Percentiles rank a stretch among this genome's conserved stretches.
These are phyloP conservation scores for Nasua narica DNA, from an alignment of 2,797 vertebrate species.

Conservation along the genomic window DNA sequence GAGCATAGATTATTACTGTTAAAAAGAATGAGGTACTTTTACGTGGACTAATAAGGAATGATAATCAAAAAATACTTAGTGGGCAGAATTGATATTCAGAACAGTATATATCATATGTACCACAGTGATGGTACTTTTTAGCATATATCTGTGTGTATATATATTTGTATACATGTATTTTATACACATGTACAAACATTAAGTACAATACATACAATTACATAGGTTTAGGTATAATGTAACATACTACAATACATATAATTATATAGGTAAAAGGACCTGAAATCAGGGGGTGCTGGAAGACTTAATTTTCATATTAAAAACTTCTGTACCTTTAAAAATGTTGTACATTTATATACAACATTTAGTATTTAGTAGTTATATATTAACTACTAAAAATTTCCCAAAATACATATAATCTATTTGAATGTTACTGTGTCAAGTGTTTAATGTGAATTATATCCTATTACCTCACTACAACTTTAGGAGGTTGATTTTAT, in stretches of 20 bases:
- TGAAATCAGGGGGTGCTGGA: neutral
- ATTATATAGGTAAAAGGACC: neutral
- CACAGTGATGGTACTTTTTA: neutral
- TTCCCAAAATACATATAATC: neutral
- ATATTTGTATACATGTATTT: neutral
- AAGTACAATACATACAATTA: neutral
- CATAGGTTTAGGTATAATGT: neutral
- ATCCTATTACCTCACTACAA: neutral
- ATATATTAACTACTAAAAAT: neutral
- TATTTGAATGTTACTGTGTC: neutral
- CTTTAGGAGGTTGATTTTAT: neutral
- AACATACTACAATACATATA: neutral
- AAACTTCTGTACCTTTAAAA: neutral
- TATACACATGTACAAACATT: neutral
- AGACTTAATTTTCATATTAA: neutral
- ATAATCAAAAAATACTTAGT: conserved; percentile 2
- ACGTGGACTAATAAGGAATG: neutral
- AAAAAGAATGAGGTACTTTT: neutral
- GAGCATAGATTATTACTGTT: neutral
- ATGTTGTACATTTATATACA: neutral
- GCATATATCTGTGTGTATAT: neutral
- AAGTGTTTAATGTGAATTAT: conserved; percentile 5
- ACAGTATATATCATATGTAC: neutral
- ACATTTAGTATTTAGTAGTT: neutral
- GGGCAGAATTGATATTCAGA: neutral